Base-by-base conservation (phyloP, 2,888 invertebrate species). In the Drosophila antonietae region DNA sequence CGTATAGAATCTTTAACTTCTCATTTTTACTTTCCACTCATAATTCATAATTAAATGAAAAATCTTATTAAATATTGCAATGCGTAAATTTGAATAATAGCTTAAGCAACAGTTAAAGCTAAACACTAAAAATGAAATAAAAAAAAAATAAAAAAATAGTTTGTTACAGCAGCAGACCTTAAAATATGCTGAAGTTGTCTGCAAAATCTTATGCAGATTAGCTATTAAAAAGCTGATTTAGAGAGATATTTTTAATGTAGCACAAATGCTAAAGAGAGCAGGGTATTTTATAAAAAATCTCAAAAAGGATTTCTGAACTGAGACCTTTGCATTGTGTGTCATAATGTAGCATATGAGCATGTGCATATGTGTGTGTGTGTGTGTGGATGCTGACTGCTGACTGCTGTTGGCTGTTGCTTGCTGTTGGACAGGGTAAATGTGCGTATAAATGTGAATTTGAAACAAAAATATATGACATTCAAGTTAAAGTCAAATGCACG, bases 401-500 rank as follows among this genome's bases (percentile, higher is more conserved):
- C 31, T 31, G 31, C 5, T 7, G 46, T 14, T 47, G 23, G 15
- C 6, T 47, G 28, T 28, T 46, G 28, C 15, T 15, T 15, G 15
- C n/a, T n/a, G 49, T 28, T 28, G 49, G n/a, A n/a, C n/a, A n/a
- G 12, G 18, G 8, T 49, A 20, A 39, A 35, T 60, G 39, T 35
- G 28, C 20, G 28, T 47, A 41, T 37, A 59, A 44, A 20, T 57
- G 58, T 47, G 43, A 31, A 65, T 70, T 79, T 80, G 73, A 73
- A 75, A 68, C 68, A 74, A 65, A 85, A 73, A 68, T 88, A 69
- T 73, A 70, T 84, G 86, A 80, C 71, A 84, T 73, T 73, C 49
- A 68, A 79, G 83, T 77, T 74, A 85, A 81, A 78, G 80, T 68
- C 88, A 88, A 79, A 70, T 82, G 83, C 88, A 87, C 85, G 74